Base-by-base conservation (phyloP, 2,797 vertebrate genomes). In the Pogoniulus pusillus region DNA sequence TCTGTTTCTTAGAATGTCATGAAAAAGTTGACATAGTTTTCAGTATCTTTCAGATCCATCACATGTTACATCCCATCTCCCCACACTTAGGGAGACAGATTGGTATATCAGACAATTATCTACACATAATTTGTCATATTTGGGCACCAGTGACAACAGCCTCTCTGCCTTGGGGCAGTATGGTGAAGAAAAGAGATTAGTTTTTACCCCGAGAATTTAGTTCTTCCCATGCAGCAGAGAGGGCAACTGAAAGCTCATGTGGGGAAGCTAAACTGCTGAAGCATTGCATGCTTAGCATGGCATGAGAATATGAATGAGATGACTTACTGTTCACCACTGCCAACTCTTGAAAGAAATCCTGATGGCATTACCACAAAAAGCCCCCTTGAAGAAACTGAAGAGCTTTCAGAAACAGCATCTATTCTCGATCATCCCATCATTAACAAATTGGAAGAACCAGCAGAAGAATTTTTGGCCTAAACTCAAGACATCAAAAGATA, bases 91-190 rank as follows among this genome's bases (percentile, higher is more conserved):
- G 27, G 87, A 86, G 91, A 97, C 84, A 92, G 87, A 96, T 96
- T 91, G 41, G 58, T 91, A 82, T 76, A 97, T 95, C 84, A 83
- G 82, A 92, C 95, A 93, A 95, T 79, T 94, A 87, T 75, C 88
- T 85, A 73, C 80, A 90, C n/a, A 41, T 93, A 93, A 92, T 97
- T 96, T 96, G 85, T 97, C 95, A 96, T 63, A 53, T 94, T 93
- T 82, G 88, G 90, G 79, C 65, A 91, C 9, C 87, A 73, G 23
- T 90, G 92, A 96, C 93, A 96, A 75, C n/a, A 93, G 54, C 23
- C 13, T 85, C 47, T 96, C 69, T 89, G 75, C 66, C 68, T 35
- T 55, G 74, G 90, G 49, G 87, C 94, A 90, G 84, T 63, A 89
- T 34, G 53, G 70, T 76, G 47, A 91, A 81, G 59, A 94, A 96